These are phyloP conservation scores for Gambusia affinis DNA, from an alignment of 2,113 vertebrate species.

Conservation along the genomic window DNA sequence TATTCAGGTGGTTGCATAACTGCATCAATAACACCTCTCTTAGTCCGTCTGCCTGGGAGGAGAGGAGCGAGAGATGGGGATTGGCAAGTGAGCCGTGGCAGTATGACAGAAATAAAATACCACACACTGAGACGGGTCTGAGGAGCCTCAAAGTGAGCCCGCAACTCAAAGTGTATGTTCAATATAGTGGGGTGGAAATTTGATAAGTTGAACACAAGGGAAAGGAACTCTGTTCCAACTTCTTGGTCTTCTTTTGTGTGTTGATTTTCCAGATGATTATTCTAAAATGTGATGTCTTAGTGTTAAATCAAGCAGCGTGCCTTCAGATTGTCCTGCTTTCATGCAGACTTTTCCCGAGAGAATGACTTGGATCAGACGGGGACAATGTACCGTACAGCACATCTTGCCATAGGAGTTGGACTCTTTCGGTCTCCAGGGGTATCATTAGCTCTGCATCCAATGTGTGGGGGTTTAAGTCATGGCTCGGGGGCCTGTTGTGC, in stretches of 20 bases:
- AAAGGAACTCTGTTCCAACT: conserved; percentile 2
- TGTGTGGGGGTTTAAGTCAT: conserved; percentile 55
- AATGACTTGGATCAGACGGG: conserved; percentile 25
- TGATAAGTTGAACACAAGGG: background rate
- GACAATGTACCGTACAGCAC: conserved; percentile 26
- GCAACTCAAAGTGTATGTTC: background rate
- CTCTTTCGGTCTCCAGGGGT: conserved; percentile 60
- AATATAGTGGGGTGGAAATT: conserved; percentile 1
- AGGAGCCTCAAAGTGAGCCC: background rate
- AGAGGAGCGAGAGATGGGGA: conserved; percentile 34
- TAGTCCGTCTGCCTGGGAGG: conserved; percentile 32
- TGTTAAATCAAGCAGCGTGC: conserved; percentile 12
- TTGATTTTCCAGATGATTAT: conserved; percentile 10
- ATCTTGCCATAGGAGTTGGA: conserved; percentile 54
- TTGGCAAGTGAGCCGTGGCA: conserved; percentile 38
- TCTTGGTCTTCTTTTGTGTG: background rate
- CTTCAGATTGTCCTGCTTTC: conserved; percentile 17
- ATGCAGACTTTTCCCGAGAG: background rate
- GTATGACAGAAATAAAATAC: conserved; percentile 35
- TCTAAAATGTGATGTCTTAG: conserved; percentile 19
- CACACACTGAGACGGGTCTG: background rate
- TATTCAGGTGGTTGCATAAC: conserved; percentile 71
- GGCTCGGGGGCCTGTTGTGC: conserved; percentile 40
- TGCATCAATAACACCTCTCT: conserved; percentile 56
- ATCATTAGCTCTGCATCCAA: conserved; percentile 68